Conservation (phyloP, 2,113 vertebrate genomes). For the Crotophaga sulcirostris region DNA sequence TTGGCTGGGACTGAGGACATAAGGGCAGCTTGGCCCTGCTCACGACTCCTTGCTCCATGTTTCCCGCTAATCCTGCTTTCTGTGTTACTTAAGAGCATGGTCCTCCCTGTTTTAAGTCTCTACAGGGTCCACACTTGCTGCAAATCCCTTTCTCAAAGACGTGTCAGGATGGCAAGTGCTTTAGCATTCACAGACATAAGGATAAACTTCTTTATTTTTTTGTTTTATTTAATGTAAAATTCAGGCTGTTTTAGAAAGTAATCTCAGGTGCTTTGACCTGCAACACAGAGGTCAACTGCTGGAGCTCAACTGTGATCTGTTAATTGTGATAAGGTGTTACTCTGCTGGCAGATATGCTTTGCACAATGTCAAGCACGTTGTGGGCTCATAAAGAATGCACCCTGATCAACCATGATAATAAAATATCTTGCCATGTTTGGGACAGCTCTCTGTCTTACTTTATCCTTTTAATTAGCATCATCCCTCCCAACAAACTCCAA, state of each 20-base stretch:
- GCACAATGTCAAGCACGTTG: background rate
- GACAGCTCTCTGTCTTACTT: background rate
- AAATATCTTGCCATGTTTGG: background rate
- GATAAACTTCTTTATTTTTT: background rate
- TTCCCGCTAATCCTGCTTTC: background rate
- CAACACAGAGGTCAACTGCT: background rate
- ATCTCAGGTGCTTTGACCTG: background rate
- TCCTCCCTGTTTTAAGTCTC: background rate
- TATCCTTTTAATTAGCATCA: background rate
- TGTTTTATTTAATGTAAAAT: background rate
- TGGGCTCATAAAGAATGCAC: background rate
- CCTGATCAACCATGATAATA: background rate
- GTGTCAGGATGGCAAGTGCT: background rate
- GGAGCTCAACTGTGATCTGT: background rate
- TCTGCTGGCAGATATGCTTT: background rate
- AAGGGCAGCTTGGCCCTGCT: background rate
- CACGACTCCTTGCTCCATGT: background rate
- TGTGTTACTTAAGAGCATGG: background rate
- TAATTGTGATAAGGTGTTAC: background rate
- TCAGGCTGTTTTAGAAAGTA: rapidly evolving
- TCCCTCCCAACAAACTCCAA: background rate
- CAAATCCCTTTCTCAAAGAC: background rate
- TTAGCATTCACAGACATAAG: background rate
- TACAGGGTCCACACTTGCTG: background rate
- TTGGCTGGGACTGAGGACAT: background rate